phyloP scores from a whole-genome alignment of 2,888 invertebrate genomes.

The Melanotus villosus region DNA sequence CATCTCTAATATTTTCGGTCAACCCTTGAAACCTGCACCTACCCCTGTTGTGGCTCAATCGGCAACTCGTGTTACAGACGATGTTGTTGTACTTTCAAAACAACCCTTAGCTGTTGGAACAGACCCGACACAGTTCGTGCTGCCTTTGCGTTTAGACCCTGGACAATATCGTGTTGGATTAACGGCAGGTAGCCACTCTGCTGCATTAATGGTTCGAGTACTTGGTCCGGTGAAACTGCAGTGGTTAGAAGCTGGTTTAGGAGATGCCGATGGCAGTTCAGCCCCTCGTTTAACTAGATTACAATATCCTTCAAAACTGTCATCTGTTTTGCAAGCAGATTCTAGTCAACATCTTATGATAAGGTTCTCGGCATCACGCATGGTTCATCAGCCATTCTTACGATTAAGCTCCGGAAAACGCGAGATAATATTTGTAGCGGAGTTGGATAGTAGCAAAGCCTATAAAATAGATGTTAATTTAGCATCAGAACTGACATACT shows the following conservation, averaged over 20 bases:
- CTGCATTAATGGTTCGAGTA: slow-evolving; percentile 74
- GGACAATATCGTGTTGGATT: slow-evolving; percentile 89
- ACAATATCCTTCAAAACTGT: slow-evolving; percentile 79
- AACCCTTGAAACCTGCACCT: slow-evolving; percentile 78
- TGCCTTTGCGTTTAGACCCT: slow-evolving; percentile 86
- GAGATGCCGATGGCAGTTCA: slow-evolving; percentile 91
- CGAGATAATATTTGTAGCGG: slow-evolving; percentile 95
- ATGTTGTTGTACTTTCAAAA: slow-evolving; percentile 81
- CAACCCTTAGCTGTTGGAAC: slow-evolving; percentile 72
- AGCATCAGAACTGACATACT: slow-evolving; percentile 83
- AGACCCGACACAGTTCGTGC: slow-evolving; percentile 78
- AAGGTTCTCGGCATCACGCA: slow-evolving; percentile 82
- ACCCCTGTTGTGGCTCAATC: slow-evolving; percentile 81
- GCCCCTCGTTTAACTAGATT: slow-evolving; percentile 84
- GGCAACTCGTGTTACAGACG: slow-evolving; percentile 80
- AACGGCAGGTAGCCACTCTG: slow-evolving; percentile 76
- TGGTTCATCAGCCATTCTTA: slow-evolving; percentile 91
- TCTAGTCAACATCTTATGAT: slow-evolving; percentile 87
- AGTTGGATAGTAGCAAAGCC: slow-evolving; percentile 80
- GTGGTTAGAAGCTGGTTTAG: slow-evolving; percentile 87
- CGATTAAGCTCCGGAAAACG: slow-evolving; percentile 79
- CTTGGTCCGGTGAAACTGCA: slow-evolving; percentile 84
- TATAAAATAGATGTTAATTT: slow-evolving; percentile 93
- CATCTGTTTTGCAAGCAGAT: slow-evolving; percentile 84
- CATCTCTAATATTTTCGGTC: slow-evolving; percentile 83